phyloP scores from a whole-genome alignment of 37 sponge, comb jelly and placozoan species.

The Haliclona indistincta region DNA sequence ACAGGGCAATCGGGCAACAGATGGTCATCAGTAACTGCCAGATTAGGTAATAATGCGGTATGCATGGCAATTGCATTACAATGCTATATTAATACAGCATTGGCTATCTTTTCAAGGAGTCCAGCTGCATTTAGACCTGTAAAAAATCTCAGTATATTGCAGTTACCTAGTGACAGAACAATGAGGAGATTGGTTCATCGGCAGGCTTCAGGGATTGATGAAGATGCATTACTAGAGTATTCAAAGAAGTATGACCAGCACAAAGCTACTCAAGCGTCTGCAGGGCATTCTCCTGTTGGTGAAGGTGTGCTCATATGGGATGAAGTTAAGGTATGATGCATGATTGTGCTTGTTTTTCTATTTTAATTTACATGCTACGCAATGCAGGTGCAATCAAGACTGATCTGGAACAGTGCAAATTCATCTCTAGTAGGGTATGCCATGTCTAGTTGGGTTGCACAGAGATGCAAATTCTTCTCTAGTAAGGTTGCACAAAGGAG shows the following conservation, averaged over 20 bases:
- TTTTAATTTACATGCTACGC: neutral
- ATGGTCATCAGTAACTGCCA: too few relatives aligned
- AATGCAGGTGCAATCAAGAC: neutral
- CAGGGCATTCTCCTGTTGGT: neutral
- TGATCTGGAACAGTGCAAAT: constrained; percentile 13
- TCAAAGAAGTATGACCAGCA: neutral
- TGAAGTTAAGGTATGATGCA: constrained; percentile 12
- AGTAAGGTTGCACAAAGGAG: too few relatives aligned
- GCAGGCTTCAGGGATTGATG: constrained; percentile 17
- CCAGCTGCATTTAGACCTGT: constrained; percentile 12
- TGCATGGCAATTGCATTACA: too few relatives aligned
- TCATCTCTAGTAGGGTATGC: neutral
- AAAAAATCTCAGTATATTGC: constrained; percentile 1
- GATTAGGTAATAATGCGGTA: too few relatives aligned
- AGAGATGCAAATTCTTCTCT: too few relatives aligned
- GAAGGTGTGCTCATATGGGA: constrained; percentile 13
- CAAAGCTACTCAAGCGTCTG: neutral
- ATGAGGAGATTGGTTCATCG: constrained; percentile 9
- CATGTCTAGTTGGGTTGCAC: too few relatives aligned
- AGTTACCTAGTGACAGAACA: constrained; percentile 15
- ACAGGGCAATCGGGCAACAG: too few relatives aligned
- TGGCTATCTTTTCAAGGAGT: constrained; percentile 26
- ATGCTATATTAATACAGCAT: neutral
- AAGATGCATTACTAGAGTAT: neutral
- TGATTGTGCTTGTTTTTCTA: too few relatives aligned